phyloP scores from a whole-genome alignment of 2,888 invertebrate species.

The Lymantria monacha region DNA sequence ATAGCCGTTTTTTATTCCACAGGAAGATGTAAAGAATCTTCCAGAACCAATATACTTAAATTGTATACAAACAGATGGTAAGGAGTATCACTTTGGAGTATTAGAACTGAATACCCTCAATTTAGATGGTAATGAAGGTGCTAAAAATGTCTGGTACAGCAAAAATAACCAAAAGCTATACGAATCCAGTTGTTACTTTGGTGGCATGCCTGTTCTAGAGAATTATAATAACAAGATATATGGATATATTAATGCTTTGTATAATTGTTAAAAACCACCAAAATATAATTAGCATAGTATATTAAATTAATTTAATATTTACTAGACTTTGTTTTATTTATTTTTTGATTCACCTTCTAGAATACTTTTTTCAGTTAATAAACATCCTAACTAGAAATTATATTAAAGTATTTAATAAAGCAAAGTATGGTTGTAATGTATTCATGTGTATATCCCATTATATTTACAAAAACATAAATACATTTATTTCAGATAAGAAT shows the following conservation, averaged over 20 bases:
- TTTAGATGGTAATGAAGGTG: constrained; percentile 78
- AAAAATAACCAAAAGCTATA: constrained; percentile 85
- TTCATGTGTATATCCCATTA: constrained; percentile 77
- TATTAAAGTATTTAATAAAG: constrained; percentile 33
- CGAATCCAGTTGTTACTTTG: constrained; percentile 83
- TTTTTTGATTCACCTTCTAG: constrained; percentile 4
- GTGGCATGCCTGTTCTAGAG: constrained; percentile 85
- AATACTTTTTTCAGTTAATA: background rate
- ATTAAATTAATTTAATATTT: constrained; percentile 32
- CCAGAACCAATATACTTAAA: constrained; percentile 92
- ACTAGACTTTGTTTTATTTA: constrained; percentile 22
- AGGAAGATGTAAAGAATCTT: constrained; percentile 84
- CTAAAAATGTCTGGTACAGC: constrained; percentile 92
- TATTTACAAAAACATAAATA: constrained; percentile 82
- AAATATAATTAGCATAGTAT: constrained; percentile 42
- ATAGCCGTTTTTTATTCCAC: constrained; percentile 27
- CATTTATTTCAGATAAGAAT: constrained; percentile 69
- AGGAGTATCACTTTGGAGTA: constrained; percentile 89
- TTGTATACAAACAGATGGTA: constrained; percentile 90
- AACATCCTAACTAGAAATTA: background rate
- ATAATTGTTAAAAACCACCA: constrained; percentile 81
- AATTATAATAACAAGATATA: constrained; percentile 92
- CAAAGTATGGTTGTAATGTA: constrained; percentile 59
- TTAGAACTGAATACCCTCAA: constrained; percentile 92
- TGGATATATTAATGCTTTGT: constrained; percentile 89